These are phyloP conservation scores for Tipula confusa DNA, from an alignment of 2,888 invertebrate genomes.

Conservation along the genomic window DNA sequence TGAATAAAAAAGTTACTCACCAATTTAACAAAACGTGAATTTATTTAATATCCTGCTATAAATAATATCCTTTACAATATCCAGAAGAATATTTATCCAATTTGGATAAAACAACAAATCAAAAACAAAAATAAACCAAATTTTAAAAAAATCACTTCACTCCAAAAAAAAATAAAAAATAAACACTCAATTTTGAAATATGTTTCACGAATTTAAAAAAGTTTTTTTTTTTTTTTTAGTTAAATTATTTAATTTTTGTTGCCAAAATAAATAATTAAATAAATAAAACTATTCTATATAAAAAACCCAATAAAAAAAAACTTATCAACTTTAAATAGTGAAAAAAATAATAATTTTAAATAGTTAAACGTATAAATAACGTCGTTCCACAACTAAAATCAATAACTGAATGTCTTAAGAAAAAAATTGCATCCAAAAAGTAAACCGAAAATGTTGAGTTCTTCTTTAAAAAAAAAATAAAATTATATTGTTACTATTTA, in stretches of 20 bases:
- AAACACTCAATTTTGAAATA: background rate
- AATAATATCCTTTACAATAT: slow-evolving; percentile 13
- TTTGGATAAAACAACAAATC: background rate
- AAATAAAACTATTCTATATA: background rate
- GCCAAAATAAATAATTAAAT: background rate
- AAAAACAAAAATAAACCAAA: too few relatives aligned
- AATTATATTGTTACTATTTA: background rate
- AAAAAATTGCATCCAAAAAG: slow-evolving; percentile 28
- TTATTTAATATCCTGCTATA: background rate
- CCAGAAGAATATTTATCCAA: slow-evolving; percentile 1
- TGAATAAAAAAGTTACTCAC: background rate
- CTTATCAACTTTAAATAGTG: background rate
- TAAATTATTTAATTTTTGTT: slow-evolving; percentile 7
- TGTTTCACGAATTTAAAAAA: background rate
- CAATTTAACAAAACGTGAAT: background rate
- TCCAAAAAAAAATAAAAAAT: too few relatives aligned
- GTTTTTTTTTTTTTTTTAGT: background rate
- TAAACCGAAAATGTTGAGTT: slow-evolving; percentile 21
- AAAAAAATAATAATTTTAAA: background rate
- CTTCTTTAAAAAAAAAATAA: slow-evolving; percentile 13
- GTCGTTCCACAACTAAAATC: slow-evolving; percentile 28
- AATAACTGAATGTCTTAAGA: slow-evolving; percentile 27
- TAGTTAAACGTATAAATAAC: background rate
- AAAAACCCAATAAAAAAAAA: background rate
- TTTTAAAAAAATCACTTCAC: background rate